Evolutionary conservation across 2,113 vertebrate genomes (phyloP).

Genomic region (Garra rufa): DNA sequence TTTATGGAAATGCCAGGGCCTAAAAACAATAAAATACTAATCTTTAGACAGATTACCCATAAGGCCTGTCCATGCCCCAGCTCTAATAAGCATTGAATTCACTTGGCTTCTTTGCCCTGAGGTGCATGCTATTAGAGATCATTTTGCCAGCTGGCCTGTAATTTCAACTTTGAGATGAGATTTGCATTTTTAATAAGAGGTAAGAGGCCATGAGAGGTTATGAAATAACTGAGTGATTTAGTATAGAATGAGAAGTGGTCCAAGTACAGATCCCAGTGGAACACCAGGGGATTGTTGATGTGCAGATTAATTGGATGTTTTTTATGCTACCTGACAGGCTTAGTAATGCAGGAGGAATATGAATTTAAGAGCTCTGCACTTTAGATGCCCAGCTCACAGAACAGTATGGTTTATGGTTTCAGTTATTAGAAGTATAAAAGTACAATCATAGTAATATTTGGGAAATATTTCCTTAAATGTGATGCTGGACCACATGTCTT

Average conservation of each 20-base stretch:
- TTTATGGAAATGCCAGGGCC: not conserved
- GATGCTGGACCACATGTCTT: no score
- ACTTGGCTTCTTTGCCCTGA: constrained; percentile 3
- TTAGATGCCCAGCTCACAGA: not conserved
- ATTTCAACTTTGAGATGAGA: constrained; percentile 23
- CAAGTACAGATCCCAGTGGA: not conserved
- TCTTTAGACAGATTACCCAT: constrained; percentile 8
- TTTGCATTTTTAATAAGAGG: constrained; percentile 36
- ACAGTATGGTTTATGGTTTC: not conserved
- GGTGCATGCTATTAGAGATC: constrained; percentile 12
- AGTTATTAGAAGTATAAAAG: not conserved
- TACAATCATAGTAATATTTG: not conserved
- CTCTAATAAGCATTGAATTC: constrained; percentile 27
- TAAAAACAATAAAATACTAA: constrained; percentile 2
- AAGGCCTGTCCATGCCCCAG: not conserved
- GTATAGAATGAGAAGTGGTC: constrained; percentile 19
- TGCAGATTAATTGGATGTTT: constrained; percentile 23
- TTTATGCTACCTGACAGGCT: not conserved
- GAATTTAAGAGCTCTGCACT: not conserved
- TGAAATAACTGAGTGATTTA: constrained; percentile 26
- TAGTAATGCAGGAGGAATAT: constrained; percentile 7
- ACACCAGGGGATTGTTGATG: not conserved
- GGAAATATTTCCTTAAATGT: no score
- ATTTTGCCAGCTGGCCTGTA: constrained; percentile 1
- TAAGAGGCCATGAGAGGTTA: constrained; percentile 19